Evolutionary conservation across 2,113 vertebrate genomes (phyloP).

Genomic region (Istiophorus platypterus): DNA sequence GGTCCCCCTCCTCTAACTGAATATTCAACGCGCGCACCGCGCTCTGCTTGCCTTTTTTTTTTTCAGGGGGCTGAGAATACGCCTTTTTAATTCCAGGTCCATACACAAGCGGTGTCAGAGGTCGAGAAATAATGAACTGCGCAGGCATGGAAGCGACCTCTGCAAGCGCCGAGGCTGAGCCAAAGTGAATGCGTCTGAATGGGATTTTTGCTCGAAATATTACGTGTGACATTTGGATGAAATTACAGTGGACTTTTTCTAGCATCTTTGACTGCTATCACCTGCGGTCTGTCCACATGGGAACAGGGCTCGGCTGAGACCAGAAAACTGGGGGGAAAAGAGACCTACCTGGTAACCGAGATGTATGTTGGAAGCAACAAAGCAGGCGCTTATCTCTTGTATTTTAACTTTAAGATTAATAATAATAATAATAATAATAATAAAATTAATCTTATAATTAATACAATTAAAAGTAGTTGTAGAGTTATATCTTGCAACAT

Average conservation of each 20-base stretch:
- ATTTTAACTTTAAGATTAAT: not conserved
- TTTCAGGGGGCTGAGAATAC: conserved; percentile 70
- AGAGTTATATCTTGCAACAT: not conserved
- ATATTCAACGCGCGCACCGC: conserved; percentile 79
- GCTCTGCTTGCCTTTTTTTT: conserved; percentile 75
- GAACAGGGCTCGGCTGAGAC: not conserved
- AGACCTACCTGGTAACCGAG: not conserved
- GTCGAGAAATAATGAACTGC: conserved; percentile 96
- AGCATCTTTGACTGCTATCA: conserved; percentile 17
- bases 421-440: not conserved
- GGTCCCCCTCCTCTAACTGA: conserved; percentile 74
- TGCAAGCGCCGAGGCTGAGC: conserved; percentile 79
- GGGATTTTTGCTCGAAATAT: conserved; percentile 17
- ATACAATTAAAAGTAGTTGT: not conserved
- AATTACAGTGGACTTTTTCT: conserved; percentile 33
- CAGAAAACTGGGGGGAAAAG: not conserved
- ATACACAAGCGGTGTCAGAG: conserved; percentile 89
- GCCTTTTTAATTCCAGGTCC: conserved; percentile 89
- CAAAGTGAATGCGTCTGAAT: conserved; percentile 32
- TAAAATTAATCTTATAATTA: not conserved
- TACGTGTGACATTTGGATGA: conserved; percentile 31
- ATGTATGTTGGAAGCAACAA: not conserved
- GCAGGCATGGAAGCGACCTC: conserved; percentile 92
- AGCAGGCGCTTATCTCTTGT: not conserved
- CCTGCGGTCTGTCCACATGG: conserved; percentile 57